A percentile compares a stretch with the other conserved stretches of the same genome.
These are phyloP conservation scores for Craniophora ligustri DNA, from an alignment of 2,888 invertebrate species.

Conservation along the genomic window DNA sequence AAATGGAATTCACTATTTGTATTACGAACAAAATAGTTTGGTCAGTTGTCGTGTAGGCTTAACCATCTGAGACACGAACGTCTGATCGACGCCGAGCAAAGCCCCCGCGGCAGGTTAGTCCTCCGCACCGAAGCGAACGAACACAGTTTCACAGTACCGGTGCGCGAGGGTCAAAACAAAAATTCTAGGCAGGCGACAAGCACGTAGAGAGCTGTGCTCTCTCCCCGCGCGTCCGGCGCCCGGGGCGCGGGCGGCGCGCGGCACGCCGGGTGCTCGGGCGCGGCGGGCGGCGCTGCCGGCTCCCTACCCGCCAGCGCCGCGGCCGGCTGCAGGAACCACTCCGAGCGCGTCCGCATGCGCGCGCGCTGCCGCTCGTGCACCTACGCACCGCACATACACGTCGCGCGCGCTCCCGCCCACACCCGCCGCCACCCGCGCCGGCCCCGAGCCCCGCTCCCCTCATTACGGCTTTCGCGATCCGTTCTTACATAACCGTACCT, in stretches of 20 bases:
- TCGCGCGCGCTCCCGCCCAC: constrained; percentile 23
- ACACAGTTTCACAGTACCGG: constrained; percentile 83
- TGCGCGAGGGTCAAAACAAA: constrained; percentile 84
- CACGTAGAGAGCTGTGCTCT: constrained; percentile 85
- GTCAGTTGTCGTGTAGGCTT: background rate
- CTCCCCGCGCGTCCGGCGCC: constrained; percentile 57
- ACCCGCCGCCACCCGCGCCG: constrained; percentile 43
- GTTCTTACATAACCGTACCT: no score
- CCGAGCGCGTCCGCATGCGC: constrained; percentile 98
- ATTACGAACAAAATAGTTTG: no score
- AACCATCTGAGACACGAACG: background rate
- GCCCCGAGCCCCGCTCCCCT: constrained; percentile 15
- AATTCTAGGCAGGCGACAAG: constrained; percentile 88
- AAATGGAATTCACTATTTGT: no score
- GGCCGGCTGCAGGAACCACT: constrained; percentile 97
- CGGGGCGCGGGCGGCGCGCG: constrained; percentile 43
- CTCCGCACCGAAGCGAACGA: constrained; percentile 81
- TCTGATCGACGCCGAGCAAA: constrained; percentile 51
- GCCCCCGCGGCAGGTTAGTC: constrained; percentile 72
- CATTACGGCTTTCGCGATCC: no score
- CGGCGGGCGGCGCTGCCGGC: constrained; percentile 74
- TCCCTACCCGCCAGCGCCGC: constrained; percentile 87
- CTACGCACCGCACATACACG: constrained; percentile 81
- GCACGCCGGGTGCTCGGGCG: constrained; percentile 80
- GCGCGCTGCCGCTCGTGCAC: constrained; percentile 98